Conservation (phyloP, 1,140 invertebrate species). For the Drosophila sulfurigaster region DNA sequence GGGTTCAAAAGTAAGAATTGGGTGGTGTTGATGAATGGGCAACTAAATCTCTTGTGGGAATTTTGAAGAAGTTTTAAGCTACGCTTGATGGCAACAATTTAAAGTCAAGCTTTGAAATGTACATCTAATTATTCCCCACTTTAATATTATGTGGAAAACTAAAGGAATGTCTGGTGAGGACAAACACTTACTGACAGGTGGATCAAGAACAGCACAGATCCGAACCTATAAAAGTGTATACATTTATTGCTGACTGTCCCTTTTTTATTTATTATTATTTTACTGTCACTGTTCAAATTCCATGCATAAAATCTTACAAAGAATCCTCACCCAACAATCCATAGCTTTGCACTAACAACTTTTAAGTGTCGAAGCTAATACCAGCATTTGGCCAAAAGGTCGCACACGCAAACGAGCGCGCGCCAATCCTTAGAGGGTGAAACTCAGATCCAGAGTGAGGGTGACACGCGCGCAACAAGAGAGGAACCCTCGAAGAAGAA, state of each 20-base stretch:
- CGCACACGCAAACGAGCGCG: constrained; percentile 44
- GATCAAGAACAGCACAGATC: too few species aligned
- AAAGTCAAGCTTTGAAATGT: not conserved
- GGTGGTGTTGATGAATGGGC: not conserved
- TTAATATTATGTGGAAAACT: too few species aligned
- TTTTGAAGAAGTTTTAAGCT: not conserved
- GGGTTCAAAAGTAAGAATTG: constrained; percentile 31
- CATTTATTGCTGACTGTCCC: not conserved
- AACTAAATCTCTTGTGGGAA: not conserved
- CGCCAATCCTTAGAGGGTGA: constrained; percentile 45
- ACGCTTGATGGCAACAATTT: not conserved
- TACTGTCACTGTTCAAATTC: constrained; percentile 30
- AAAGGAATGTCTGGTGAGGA: too few species aligned
- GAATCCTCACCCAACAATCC: constrained; percentile 30
- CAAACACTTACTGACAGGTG: too few species aligned
- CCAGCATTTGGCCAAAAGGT: constrained; percentile 81
- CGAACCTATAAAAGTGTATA: too few species aligned
- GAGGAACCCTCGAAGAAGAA: not conserved
- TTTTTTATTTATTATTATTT: not conserved
- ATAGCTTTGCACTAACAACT: constrained; percentile 30
- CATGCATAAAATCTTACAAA: constrained; percentile 56
- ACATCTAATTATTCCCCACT: too few species aligned
- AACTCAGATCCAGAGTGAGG: constrained; percentile 21
- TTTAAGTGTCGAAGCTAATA: constrained; percentile 45
- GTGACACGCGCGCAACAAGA: constrained; percentile 68